Evolutionary conservation across 2,888 invertebrate genomes (phyloP).

Genomic region (Ichneumoninae sp.): DNA sequence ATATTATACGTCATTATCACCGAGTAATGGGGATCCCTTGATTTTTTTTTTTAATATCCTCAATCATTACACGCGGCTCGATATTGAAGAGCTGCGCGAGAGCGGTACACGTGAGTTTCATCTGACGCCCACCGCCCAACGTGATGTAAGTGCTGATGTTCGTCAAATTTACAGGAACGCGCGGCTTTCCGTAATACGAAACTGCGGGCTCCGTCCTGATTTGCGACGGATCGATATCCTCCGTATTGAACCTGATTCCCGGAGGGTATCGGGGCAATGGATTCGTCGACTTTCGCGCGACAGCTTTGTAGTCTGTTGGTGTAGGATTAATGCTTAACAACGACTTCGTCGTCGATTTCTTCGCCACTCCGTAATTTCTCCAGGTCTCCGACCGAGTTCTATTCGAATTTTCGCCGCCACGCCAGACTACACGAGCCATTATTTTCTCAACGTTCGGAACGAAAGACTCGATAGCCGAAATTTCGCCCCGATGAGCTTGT

Average conservation of each 20-base stretch:
- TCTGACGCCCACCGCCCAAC: constrained; percentile 85
- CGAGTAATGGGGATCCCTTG: neutral
- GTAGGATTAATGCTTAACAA: constrained; percentile 53
- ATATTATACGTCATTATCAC: neutral
- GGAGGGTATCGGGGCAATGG: constrained; percentile 75
- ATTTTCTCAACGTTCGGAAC: constrained; percentile 70
- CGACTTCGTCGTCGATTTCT: constrained; percentile 84
- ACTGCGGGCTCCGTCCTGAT: constrained; percentile 26
- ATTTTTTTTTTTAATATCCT: constrained; percentile 78
- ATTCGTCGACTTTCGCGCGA: constrained; percentile 86
- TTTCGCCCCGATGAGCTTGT: constrained; percentile 77
- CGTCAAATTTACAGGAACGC: constrained; percentile 81
- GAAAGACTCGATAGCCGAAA: constrained; percentile 75
- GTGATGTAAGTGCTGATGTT: constrained; percentile 86
- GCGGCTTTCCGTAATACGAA: constrained; percentile 85
- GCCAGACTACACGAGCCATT: constrained; percentile 69
- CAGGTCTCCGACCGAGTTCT: neutral
- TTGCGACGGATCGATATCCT: constrained; percentile 69
- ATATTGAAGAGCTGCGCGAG: constrained; percentile 86
- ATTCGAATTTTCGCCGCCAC: constrained; percentile 1
- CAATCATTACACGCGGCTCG: constrained; percentile 84
- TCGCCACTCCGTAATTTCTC: constrained; percentile 78
- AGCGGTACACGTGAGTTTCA: constrained; percentile 85
- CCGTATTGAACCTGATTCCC: constrained; percentile 67
- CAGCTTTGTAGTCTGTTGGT: constrained; percentile 74